Base-by-base conservation (phyloP, 1,140 invertebrate genomes). In the Drosophila nasuta region DNA sequence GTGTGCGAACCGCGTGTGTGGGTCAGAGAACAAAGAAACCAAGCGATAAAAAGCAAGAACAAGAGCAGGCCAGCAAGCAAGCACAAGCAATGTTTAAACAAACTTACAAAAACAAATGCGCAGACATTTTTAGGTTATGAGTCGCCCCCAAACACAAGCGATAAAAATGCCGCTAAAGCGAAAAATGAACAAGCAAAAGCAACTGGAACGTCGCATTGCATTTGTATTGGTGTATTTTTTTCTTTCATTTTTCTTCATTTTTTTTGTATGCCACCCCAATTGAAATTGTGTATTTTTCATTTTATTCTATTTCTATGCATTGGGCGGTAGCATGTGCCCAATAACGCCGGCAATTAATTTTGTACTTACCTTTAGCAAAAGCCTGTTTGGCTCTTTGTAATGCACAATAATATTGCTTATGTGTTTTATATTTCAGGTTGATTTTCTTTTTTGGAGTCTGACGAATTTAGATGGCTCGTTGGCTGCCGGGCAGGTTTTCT, bases 31-130 rank as follows among this genome's bases (percentile, higher is more conserved):
- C 79, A 87, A 87, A 82, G 82, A 83, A 72, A 38, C 25, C 11
- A 11, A 75, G 48, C 64, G 76, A 79, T 30, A 77, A 71, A 74
- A 38, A 10, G 35, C 7, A 38, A 38, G 35, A 38, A 33, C 30
- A 33, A 79, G 62, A 82, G 62, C 59, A 25, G 20, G 20, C 20
- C 20, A 25, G 20, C 20, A 25, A 25, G 20, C 20, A 25, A 25
- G 20, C 20, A 25, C 20, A 6, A 56, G 52, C 33, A 68, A 48
- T 72, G 54, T 75, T 89, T 83, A 89, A 89, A 87, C 85, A 76
- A 76, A 86, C 64, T 80, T 80, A 78, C 81, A 89, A 89, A 72
- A 87, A 87, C 81, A 88, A 85, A 64, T 77, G 62, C 38, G 28
- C 48, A 57, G 51, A 68, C 49, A 68, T 75, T 87, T 83, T 88